Evolutionary conservation across 2,888 invertebrate genomes (phyloP).

Genomic region (Copidosoma aretas): DNA sequence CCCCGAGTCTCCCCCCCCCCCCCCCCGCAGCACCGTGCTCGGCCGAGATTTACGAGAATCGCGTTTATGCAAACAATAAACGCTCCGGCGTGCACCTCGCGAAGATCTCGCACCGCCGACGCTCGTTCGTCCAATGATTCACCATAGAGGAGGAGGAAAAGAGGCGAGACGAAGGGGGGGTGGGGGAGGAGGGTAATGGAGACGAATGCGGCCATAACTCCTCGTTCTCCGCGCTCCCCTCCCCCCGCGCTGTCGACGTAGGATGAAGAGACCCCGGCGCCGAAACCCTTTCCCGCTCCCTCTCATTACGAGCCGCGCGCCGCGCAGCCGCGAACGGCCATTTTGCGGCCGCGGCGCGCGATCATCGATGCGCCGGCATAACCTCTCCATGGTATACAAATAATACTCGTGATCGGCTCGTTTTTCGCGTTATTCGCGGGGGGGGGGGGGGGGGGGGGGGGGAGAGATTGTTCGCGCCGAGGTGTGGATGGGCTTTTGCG

Average conservation of each 20-base stretch:
- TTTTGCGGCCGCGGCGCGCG: too few species aligned
- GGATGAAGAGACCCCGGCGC: conserved; percentile 35
- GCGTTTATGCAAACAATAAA: conserved; percentile 59
- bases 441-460: too few species aligned
- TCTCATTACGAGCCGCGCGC: not conserved
- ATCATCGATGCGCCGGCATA: too few species aligned
- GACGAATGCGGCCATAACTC: conserved; percentile 59
- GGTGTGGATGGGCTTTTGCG: too few species aligned
- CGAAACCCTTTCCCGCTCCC: conserved; percentile 2
- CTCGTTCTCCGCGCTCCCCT: conserved; percentile 45
- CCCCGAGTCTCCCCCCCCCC: too few species aligned
- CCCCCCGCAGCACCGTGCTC: not conserved
- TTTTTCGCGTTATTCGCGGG: too few species aligned
- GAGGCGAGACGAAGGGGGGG: too few species aligned
- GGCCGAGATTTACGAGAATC: conserved; percentile 51
- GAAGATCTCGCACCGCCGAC: conserved; percentile 44
- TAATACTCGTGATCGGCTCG: too few species aligned
- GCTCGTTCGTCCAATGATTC: conserved; percentile 37
- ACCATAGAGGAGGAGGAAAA: conserved; percentile 28
- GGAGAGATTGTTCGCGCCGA: too few species aligned
- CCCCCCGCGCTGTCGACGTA: not conserved
- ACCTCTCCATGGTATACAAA: too few species aligned
- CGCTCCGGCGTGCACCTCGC: conserved; percentile 30
- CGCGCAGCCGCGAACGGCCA: not conserved
- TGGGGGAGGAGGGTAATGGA: conserved; percentile 54